Conservation (phyloP, 1,140 invertebrate genomes). For the Alviniconcha marisindica region DNA sequence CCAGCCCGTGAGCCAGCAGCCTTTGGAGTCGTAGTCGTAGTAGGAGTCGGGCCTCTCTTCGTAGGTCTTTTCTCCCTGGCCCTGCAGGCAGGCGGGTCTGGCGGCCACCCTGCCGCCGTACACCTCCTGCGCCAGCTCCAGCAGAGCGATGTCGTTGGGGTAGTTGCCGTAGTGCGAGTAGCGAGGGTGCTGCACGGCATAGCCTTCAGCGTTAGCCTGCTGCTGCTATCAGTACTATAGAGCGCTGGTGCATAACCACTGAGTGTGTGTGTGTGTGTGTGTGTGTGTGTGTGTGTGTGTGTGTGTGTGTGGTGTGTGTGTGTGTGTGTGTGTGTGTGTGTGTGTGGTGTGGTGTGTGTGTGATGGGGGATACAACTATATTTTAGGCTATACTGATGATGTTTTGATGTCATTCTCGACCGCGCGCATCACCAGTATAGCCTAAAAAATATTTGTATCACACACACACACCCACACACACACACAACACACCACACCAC, state of each 20-base stretch:
- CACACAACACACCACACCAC: too few relatives aligned
- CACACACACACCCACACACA: too few relatives aligned
- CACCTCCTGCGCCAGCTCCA: conserved; percentile 44
- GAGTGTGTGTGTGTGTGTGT: background rate
- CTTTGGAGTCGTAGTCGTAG: background rate
- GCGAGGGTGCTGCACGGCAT: conserved; percentile 40
- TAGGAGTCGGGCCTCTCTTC: conserved; percentile 15
- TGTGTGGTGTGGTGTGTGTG: background rate
- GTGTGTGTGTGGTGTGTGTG: background rate
- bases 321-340: background rate
- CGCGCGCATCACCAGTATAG: background rate
- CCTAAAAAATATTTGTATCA: background rate
- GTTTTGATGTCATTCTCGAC: too few relatives aligned
- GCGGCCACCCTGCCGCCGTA: background rate
- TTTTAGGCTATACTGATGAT: background rate
- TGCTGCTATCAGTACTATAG: too few relatives aligned
- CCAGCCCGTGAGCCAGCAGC: conserved; percentile 48
- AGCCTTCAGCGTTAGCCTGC: background rate
- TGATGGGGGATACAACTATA: background rate
- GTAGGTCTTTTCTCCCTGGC: background rate
- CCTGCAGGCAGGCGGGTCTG: conserved; percentile 40
- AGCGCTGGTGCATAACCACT: background rate
- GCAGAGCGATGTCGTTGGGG: conserved; percentile 47
- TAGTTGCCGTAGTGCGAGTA: conserved; percentile 42
- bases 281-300: background rate